Evolutionary conservation across 2,113 vertebrate genomes (phyloP).

Genomic region (Acanthochromis polyacanthus): DNA sequence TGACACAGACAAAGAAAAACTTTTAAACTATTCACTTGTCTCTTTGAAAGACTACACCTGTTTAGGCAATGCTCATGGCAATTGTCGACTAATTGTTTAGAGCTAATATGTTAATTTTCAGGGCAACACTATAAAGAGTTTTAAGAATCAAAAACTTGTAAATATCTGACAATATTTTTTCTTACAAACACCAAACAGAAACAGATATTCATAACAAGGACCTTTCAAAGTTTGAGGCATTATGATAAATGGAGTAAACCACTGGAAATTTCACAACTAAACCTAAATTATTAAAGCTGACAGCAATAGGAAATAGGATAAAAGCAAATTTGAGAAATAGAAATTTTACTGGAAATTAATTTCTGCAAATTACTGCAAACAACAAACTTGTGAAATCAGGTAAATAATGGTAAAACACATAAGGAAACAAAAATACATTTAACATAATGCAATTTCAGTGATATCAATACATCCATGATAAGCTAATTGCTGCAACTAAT

Average conservation of each 20-base stretch:
- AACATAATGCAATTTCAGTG: too few relatives aligned
- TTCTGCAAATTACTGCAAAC: too few relatives aligned
- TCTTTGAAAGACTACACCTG: conserved; percentile 37
- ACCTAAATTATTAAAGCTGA: background rate
- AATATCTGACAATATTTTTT: background rate
- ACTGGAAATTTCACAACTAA: background rate
- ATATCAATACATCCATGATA: too few relatives aligned
- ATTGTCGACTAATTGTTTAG: conserved; percentile 9
- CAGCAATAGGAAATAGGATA: background rate
- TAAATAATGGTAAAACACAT: too few relatives aligned
- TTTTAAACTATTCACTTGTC: conserved; percentile 29
- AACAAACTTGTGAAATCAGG: too few relatives aligned
- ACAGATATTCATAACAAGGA: background rate
- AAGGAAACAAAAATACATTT: too few relatives aligned
- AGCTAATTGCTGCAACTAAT: too few relatives aligned
- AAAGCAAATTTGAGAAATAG: background rate
- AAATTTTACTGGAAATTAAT: background rate
- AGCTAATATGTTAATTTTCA: too few relatives aligned
- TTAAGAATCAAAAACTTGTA: background rate
- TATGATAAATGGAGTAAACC: background rate
- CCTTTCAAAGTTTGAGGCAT: background rate
- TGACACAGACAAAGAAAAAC: conserved; percentile 45
- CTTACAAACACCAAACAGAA: background rate
- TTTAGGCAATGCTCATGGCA: conserved; percentile 42
- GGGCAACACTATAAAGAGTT: background rate